Conservation (phyloP, 2,113 vertebrate genomes). For the Hippolais icterina region DNA sequence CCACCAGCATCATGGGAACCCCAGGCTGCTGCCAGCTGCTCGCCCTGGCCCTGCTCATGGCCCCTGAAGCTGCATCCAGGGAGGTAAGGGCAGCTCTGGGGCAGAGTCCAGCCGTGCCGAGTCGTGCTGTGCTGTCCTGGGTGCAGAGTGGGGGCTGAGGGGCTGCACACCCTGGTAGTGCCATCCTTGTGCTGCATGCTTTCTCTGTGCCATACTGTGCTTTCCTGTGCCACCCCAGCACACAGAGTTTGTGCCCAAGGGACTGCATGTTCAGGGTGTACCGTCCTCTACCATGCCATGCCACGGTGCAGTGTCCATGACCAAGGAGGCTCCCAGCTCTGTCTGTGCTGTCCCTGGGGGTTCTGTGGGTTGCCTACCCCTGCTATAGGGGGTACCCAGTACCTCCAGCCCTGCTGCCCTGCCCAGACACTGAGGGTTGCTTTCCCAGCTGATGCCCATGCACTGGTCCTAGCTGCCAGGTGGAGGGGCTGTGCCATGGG, state of each 20-base stretch:
- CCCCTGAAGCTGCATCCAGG: fast-evolving
- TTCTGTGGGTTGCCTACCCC: no score
- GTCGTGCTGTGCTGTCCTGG: fast-evolving
- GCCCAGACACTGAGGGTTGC: not conserved
- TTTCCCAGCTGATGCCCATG: fast-evolving
- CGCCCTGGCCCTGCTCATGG: fast-evolving
- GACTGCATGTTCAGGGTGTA: not conserved
- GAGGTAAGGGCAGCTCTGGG: not conserved
- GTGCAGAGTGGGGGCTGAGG: fast-evolving
- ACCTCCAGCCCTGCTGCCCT: not conserved
- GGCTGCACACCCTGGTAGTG: fast-evolving
- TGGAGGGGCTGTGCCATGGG: fast-evolving
- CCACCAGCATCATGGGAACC: fast-evolving
- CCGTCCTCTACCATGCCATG: fast-evolving
- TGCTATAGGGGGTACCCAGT: fast-evolving
- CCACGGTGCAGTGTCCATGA: fast-evolving
- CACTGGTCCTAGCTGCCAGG: fast-evolving
- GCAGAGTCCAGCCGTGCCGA: fast-evolving
- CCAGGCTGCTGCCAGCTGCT: not conserved
- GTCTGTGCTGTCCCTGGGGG: not conserved
- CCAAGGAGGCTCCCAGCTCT: not conserved
- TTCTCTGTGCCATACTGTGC: not conserved
- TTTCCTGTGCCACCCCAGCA: not conserved
- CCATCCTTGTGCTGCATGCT: not conserved
- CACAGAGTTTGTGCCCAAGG: not conserved